Evolutionary conservation across 2,797 vertebrate genomes (phyloP).

Genomic region (Heliangelus exortis): DNA sequence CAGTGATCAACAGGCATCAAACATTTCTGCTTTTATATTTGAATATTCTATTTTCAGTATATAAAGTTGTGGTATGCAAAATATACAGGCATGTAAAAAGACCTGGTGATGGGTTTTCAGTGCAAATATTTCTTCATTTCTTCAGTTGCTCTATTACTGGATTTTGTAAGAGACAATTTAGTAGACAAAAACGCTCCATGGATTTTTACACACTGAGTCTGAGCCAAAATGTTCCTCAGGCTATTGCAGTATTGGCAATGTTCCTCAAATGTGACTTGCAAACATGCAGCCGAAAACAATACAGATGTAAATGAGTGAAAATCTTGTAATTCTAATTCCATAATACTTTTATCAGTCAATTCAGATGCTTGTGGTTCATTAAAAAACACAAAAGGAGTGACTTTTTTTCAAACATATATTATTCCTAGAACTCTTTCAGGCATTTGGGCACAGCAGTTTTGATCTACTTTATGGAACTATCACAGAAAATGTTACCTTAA

Average conservation of each 20-base stretch:
- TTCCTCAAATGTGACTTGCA: conserved; percentile 10
- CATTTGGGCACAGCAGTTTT: background rate
- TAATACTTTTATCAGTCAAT: conserved; percentile 16
- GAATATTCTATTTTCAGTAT: background rate
- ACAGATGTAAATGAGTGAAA: conserved; percentile 36
- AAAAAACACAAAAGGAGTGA: background rate
- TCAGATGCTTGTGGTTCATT: conserved; percentile 4
- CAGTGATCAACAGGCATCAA: background rate
- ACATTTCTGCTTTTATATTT: background rate
- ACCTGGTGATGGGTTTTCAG: background rate
- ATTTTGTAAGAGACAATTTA: background rate
- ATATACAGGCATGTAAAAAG: background rate
- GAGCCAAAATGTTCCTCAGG: conserved; percentile 16
- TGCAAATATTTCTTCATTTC: background rate
- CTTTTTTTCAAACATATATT: background rate
- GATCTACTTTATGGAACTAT: background rate
- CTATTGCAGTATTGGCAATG: background rate
- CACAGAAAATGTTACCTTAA: background rate
- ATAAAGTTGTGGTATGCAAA: background rate
- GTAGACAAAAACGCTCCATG: background rate
- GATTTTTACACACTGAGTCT: background rate
- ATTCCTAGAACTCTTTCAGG: background rate
- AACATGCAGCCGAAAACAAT: conserved; percentile 49
- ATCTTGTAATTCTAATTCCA: background rate
- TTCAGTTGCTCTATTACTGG: background rate